Base-by-base conservation (phyloP, 1,140 invertebrate genomes). In the Tribolium madens region DNA sequence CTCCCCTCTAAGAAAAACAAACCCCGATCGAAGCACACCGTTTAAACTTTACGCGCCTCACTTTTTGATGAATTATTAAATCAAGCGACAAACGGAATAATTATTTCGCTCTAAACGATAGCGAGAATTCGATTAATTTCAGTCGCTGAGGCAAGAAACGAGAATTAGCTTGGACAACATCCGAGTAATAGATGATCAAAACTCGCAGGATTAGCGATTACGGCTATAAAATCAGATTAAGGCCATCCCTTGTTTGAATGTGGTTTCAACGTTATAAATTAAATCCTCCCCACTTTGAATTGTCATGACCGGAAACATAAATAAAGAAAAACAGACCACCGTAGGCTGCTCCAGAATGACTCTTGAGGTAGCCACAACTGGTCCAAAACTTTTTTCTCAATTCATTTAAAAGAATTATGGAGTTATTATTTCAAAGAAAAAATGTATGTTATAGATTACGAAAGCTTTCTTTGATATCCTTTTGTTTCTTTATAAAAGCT, bases 21-120 rank as follows among this genome's bases (percentile, higher is more conserved):
- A 64, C 57, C 31, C n/a, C 21, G 31, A 64, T 64, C 57, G 31
- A 64, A 33, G 57, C 57, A 60, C 9, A 50, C 13, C 48, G 12
- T 33, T 33, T 64, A 21, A 64, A 64, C 57, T 64, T 64, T 33
- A n/a, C 26, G 5, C 18, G 21, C 13, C 15, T 14, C 15, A 33
- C 57, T 64, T 64, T 64, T 64, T 64, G 26, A 64, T 64, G 26
- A 64, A 64, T 64, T 64, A 64, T 64, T 33, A 64, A 64, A 64
- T 64, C 57, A 33, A 64, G 18, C 18, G 57, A 64, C 26, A 31
- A 26, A 64, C 57, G 57, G 57, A 64, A 64, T 64, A 64, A 64
- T 64, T 64, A 64, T 64, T 64, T 64, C 57, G 57, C 26, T 64
- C 31, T 18, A 42, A 14, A 15, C 26, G 57, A 64, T 36, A 64